Evolutionary conservation across 2,888 invertebrate species (phyloP), one percentile per base, ranked within the genome.

Genomic region (Doris montereyensis): DNA sequence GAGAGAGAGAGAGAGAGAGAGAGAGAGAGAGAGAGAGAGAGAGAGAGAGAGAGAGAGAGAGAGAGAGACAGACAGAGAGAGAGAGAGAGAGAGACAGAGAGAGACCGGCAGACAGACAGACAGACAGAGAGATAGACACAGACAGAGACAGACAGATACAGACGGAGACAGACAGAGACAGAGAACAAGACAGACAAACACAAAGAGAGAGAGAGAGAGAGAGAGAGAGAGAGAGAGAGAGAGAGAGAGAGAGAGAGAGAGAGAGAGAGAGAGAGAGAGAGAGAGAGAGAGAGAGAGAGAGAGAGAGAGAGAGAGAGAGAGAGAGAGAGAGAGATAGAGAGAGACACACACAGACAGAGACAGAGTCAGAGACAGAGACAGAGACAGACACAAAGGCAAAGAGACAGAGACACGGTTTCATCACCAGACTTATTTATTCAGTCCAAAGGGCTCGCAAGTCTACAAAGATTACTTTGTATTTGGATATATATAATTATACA

Each of bases 161-260:
- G n/a, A n/a, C n/a, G n/a, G n/a, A n/a, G n/a, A n/a, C n/a, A n/a
- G n/a, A n/a, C n/a, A n/a, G n/a, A n/a, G n/a, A n/a, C n/a, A n/a
- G n/a, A n/a, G n/a, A n/a, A n/a, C n/a, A n/a, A n/a, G n/a, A n/a
- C n/a, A n/a, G n/a, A n/a, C n/a, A n/a, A n/a, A n/a, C n/a, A n/a
- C n/a, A 62, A 24, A 62, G 62, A 62, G 62, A 62, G 62, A 62
- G 62, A 62, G 62, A 62, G 62, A 62, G 62, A 62, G 21, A 24
- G 24, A 65, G 67, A 65, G 67, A 65, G 24, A 21, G 8, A 65
- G 67, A 65, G n/a, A n/a, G n/a, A n/a, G n/a, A n/a, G n/a, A n/a
- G n/a, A n/a, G n/a, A n/a, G n/a, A n/a, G n/a, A n/a, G n/a, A n/a
- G n/a, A n/a, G n/a, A n/a, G n/a, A n/a, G n/a, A 65, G 26, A 21